Evolutionary conservation across 1,140 invertebrate species (phyloP).

Genomic region (Drusus annulatus): DNA sequence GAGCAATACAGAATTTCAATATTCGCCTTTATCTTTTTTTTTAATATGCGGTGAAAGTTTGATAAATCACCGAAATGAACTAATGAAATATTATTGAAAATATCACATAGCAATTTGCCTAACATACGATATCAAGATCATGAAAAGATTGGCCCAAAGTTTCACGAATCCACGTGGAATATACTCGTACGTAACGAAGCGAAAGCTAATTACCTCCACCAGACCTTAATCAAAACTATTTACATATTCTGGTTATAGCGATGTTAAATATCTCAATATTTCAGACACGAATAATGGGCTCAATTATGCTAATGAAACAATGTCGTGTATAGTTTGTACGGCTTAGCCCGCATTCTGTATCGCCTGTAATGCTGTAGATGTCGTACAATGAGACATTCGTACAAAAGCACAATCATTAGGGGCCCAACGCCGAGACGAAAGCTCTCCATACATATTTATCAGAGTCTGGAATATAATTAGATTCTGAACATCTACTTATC

Average conservation of each 20-base stretch:
- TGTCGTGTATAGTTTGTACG: slow-evolving; percentile 31
- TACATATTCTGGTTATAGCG: slow-evolving; percentile 36
- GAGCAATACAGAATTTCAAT: too few species aligned
- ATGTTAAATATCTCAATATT: slow-evolving; percentile 50
- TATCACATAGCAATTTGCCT: too few species aligned
- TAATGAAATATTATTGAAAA: too few species aligned
- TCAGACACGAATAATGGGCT: slow-evolving; percentile 46
- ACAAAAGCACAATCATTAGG: slow-evolving; percentile 58
- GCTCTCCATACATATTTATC: slow-evolving; percentile 51
- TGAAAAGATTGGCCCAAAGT: not conserved
- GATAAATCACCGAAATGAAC: too few species aligned
- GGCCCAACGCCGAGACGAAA: not conserved
- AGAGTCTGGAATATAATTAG: slow-evolving; percentile 59
- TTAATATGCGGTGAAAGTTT: too few species aligned
- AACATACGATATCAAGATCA: not conserved
- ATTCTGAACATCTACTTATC: slow-evolving; percentile 59
- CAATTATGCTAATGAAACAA: slow-evolving; percentile 57
- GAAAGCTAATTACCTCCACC: slow-evolving; percentile 30
- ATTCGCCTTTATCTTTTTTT: too few species aligned
- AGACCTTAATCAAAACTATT: slow-evolving; percentile 40
- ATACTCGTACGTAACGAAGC: not conserved
- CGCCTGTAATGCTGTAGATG: slow-evolving; percentile 33
- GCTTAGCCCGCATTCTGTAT: slow-evolving; percentile 4
- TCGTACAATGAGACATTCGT: slow-evolving; percentile 53
- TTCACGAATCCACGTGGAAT: not conserved